These are phyloP conservation scores for Epizoanthus ramosus DNA, from an alignment of 92 coral and sea anemone species.

Conservation along the genomic window DNA sequence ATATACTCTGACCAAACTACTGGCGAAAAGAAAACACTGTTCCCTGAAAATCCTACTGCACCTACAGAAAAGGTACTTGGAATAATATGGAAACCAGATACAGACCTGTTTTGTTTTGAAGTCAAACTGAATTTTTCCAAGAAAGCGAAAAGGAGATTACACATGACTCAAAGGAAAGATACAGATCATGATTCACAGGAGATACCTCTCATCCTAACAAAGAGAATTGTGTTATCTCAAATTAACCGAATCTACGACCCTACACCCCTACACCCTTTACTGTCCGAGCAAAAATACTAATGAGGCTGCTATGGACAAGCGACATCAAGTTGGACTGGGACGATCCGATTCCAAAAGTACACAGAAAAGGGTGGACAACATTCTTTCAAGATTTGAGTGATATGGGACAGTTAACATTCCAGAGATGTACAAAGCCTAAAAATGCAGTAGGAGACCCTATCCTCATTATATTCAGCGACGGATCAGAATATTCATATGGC, in stretches of 20 bases:
- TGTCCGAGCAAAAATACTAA: conserved; percentile 59
- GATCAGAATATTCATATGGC: conserved; percentile 50
- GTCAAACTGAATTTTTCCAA: conserved; percentile 39
- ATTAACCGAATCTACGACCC: too few relatives aligned
- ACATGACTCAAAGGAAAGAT: too few relatives aligned
- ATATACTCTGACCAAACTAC: conserved; percentile 20
- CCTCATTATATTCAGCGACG: conserved; percentile 62
- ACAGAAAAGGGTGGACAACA: conserved; percentile 33
- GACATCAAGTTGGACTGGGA: conserved; percentile 52
- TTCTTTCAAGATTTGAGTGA: conserved; percentile 54
- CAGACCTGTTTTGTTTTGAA: conserved; percentile 46
- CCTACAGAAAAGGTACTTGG: conserved; percentile 52
- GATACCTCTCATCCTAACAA: too few relatives aligned
- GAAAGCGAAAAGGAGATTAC: neutral
- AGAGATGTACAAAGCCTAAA: conserved; percentile 55
- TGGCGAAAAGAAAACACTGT: neutral
- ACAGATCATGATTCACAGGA: conserved; percentile 27
- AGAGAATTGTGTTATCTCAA: too few relatives aligned
- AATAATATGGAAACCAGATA: conserved; percentile 37
- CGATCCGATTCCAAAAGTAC: conserved; percentile 48
- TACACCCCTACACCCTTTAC: too few relatives aligned
- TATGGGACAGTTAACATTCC: conserved; percentile 42
- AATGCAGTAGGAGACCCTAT: conserved; percentile 43
- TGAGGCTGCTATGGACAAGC: conserved; percentile 51
- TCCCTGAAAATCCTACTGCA: conserved; percentile 1